Conservation (phyloP, 2,797 vertebrate species). For the Falco novaeseelandiae region DNA sequence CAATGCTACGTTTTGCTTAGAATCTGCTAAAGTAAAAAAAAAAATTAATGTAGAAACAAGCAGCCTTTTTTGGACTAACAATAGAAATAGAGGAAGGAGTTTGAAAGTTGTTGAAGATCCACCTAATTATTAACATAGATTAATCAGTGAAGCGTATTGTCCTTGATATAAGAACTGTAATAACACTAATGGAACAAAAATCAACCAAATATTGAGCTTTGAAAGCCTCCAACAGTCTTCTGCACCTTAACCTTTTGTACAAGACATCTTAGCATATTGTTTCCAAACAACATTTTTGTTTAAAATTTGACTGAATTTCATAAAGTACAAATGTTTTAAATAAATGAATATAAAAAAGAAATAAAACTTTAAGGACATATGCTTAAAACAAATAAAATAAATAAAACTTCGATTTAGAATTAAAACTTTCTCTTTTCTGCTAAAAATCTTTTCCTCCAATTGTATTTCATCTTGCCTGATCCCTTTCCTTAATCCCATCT, state of each 20-base stretch:
- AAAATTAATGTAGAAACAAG: neutral
- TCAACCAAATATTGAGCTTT: neutral
- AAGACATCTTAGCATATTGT: accelerated
- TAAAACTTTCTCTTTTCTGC: neutral
- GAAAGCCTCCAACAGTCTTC: neutral
- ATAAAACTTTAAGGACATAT: neutral
- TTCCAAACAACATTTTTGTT: neutral
- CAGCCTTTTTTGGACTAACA: neutral
- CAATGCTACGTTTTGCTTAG: neutral
- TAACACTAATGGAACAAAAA: neutral
- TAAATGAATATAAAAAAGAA: neutral
- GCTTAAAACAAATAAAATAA: neutral
- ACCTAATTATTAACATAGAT: neutral
- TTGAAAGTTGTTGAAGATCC: neutral
- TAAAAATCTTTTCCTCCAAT: neutral
- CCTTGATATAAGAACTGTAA: neutral
- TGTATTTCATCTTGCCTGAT: neutral
- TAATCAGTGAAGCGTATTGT: neutral
- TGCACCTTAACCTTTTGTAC: neutral
- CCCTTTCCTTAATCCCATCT: neutral
- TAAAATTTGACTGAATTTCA: neutral
- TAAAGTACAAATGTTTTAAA: neutral
- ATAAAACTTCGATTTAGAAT: neutral
- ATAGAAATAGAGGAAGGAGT: neutral
- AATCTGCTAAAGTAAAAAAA: neutral